Conservation (phyloP, 2,888 invertebrate species). For the Melanostoma mellinum region DNA sequence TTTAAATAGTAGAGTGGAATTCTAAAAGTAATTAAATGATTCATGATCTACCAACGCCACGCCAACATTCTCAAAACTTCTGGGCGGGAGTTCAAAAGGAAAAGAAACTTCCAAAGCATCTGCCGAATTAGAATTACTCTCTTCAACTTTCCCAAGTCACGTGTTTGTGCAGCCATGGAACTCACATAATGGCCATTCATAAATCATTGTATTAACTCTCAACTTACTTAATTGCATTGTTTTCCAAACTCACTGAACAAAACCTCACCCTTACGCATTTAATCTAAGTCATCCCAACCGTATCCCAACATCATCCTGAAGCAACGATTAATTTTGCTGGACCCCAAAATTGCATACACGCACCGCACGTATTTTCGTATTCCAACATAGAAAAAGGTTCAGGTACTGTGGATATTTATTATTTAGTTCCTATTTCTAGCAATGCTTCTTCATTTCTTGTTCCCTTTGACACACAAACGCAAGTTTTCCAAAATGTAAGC, state of each 20-base stretch:
- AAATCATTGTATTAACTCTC: constrained; percentile 30
- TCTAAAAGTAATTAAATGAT: no score
- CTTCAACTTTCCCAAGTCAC: no score
- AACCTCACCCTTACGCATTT: neutral
- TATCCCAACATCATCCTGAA: neutral
- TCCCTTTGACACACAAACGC: constrained; percentile 31
- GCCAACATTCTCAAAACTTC: no score
- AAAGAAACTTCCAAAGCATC: no score
- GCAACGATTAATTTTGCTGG: constrained; percentile 15
- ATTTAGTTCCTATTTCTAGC: constrained; percentile 24
- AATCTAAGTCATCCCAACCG: neutral
- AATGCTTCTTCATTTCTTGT: constrained; percentile 28
- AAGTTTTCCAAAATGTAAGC: constrained; percentile 11
- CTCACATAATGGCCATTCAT: neutral
- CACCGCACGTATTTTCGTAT: neutral
- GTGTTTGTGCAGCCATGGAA: no score
- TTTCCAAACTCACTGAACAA: constrained; percentile 1
- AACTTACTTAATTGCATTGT: constrained; percentile 11
- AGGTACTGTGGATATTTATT: neutral
- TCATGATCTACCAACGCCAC: no score
- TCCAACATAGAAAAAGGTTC: neutral
- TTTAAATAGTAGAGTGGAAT: no score
- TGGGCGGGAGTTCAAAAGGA: no score
- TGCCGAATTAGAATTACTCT: no score
- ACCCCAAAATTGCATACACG: constrained; percentile 26